Conservation (phyloP, 2,888 invertebrate genomes). For the Bursaphelenchus okinawaensis region DNA sequence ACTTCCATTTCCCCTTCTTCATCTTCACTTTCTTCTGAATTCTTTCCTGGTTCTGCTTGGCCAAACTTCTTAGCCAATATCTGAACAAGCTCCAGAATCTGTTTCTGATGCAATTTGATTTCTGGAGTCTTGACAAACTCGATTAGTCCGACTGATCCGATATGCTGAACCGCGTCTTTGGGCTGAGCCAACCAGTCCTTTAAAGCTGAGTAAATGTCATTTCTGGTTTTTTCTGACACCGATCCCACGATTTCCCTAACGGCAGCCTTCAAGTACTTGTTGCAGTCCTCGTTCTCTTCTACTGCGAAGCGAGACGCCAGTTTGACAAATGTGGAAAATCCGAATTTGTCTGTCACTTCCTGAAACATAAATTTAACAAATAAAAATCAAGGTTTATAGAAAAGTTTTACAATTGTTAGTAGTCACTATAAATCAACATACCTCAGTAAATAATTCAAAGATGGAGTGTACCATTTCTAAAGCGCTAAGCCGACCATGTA, state of each 20-base stretch:
- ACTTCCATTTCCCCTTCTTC: not conserved
- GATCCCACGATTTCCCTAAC: slow-evolving; percentile 68
- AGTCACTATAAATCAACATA: slow-evolving; percentile 18
- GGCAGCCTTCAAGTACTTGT: slow-evolving; percentile 69
- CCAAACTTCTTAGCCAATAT: slow-evolving; percentile 26
- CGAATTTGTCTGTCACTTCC: slow-evolving; percentile 66
- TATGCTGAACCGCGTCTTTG: not conserved
- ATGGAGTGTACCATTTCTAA: slow-evolving; percentile 77
- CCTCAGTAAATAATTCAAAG: slow-evolving; percentile 61
- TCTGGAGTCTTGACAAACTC: slow-evolving; percentile 22
- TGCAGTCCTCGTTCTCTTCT: slow-evolving; percentile 73
- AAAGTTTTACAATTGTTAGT: not conserved
- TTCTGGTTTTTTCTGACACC: slow-evolving; percentile 35
- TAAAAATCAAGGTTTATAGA: no score
- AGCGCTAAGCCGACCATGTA: slow-evolving; percentile 78
- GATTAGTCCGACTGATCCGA: slow-evolving; percentile 5
- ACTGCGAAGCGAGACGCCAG: slow-evolving; percentile 75
- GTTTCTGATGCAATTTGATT: slow-evolving; percentile 8
- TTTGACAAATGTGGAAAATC: slow-evolving; percentile 70
- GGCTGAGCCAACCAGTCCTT: slow-evolving; percentile 42
- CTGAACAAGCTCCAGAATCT: not conserved
- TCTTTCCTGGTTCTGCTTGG: slow-evolving; percentile 32
- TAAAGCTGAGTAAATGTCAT: slow-evolving; percentile 37
- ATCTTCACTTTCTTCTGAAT: slow-evolving; percentile 23
- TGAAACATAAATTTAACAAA: slow-evolving; percentile 54